Conservation (phyloP, 2,113 vertebrate genomes). For the Manacus vitellinus region DNA sequence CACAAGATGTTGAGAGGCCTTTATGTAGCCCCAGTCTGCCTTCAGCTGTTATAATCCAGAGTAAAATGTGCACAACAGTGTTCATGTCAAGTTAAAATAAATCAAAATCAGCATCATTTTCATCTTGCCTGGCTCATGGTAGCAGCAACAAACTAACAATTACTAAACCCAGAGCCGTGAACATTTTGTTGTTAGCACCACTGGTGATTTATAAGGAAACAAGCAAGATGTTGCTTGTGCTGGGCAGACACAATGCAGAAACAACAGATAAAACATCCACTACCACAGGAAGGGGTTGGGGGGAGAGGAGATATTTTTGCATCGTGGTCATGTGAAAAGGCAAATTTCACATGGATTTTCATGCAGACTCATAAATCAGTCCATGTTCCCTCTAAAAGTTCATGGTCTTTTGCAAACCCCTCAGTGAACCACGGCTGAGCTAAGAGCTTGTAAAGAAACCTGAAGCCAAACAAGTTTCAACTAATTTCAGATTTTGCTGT, state of each 20-base stretch:
- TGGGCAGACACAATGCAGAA: not conserved
- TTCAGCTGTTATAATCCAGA: not conserved
- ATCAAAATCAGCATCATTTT: not conserved
- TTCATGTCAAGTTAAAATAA: not conserved
- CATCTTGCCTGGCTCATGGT: not conserved
- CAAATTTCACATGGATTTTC: conserved; percentile 55
- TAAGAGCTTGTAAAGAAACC: conserved; percentile 23
- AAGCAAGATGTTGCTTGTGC: not conserved
- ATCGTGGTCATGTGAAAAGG: not conserved
- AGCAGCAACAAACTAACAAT: not conserved
- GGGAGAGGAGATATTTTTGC: conserved; percentile 21
- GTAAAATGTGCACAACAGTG: not conserved
- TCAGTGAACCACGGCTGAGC: conserved; percentile 12
- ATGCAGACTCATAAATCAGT: conserved; percentile 53
- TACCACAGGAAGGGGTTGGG: not conserved
- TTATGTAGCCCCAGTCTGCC: not conserved
- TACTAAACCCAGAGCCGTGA: not conserved
- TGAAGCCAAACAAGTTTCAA: conserved; percentile 40
- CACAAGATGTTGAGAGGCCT: not conserved
- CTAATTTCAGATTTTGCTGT: not conserved
- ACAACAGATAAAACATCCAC: conserved; percentile 1
- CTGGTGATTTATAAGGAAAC: conserved; percentile 18
- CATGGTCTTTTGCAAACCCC: conserved; percentile 36
- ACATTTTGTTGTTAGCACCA: not conserved
- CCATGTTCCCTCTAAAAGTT: conserved; percentile 28